These are phyloP conservation scores for Argyresthia goedartella DNA, from an alignment of 2,888 invertebrate species.

Conservation along the genomic window DNA sequence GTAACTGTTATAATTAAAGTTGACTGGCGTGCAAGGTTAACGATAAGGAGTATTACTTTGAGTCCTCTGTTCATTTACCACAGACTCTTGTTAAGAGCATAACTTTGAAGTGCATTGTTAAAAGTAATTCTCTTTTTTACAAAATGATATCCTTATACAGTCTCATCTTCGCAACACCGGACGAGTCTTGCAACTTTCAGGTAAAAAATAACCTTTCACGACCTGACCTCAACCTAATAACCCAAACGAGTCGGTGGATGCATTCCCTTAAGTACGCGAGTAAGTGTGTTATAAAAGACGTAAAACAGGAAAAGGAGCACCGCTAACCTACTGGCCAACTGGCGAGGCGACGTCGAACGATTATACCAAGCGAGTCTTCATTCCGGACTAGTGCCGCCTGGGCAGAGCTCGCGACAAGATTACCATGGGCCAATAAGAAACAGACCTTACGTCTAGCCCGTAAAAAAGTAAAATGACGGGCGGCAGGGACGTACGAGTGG, in stretches of 20 bases:
- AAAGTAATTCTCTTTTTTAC: no score
- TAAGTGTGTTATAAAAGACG: constrained; percentile 48
- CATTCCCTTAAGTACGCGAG: constrained; percentile 21
- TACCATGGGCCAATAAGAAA: constrained; percentile 13
- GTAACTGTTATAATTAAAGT: no score
- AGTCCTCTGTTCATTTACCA: no score
- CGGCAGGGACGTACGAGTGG: constrained; percentile 31
- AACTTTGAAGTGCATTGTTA: no score
- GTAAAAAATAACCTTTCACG: neutral
- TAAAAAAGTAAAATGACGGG: constrained; percentile 30
- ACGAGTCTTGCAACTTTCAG: neutral
- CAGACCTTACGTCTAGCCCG: constrained; percentile 14
- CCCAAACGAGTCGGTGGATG: constrained; percentile 8
- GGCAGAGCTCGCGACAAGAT: constrained; percentile 43
- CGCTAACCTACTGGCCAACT: constrained; percentile 70
- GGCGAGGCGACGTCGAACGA: constrained; percentile 50
- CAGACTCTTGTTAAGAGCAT: no score
- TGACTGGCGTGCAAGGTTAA: no score
- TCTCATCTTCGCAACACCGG: no score
- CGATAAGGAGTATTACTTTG: no score
- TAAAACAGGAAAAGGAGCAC: constrained; percentile 64
- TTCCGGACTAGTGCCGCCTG: constrained; percentile 53
- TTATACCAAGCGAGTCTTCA: constrained; percentile 49
- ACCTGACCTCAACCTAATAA: constrained; percentile 2
- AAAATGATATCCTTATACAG: no score